Evolutionary conservation across 2,113 vertebrate species (phyloP).

Genomic region (Hoplias malabaricus): DNA sequence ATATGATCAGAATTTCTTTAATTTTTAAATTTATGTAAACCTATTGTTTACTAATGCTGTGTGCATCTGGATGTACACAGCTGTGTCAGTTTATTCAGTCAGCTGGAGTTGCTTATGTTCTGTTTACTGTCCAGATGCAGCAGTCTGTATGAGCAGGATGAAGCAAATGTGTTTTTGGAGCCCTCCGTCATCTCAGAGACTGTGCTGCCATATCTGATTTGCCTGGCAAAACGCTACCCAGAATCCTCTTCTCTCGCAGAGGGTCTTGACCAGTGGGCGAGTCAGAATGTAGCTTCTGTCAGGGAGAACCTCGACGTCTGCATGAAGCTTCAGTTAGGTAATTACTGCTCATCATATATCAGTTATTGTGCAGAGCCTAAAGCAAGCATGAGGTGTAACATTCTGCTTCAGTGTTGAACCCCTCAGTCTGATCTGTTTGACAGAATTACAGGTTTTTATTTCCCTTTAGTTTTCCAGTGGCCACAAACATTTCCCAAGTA

Average conservation of each 20-base stretch:
- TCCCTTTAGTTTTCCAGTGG: too few species aligned
- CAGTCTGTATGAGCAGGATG: slow-evolving; percentile 83
- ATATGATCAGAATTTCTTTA: too few species aligned
- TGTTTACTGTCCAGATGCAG: slow-evolving; percentile 61
- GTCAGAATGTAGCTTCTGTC: slow-evolving; percentile 46
- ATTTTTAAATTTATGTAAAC: neutral
- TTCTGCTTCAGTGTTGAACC: too few species aligned
- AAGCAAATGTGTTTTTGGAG: slow-evolving; percentile 82
- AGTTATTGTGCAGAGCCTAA: neutral
- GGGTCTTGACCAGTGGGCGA: slow-evolving; percentile 69
- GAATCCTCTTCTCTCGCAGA: slow-evolving; percentile 52
- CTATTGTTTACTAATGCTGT: neutral
- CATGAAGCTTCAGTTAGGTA: slow-evolving; percentile 69
- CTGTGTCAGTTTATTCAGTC: neutral
- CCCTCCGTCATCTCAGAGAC: slow-evolving; percentile 70
- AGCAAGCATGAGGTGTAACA: too few species aligned
- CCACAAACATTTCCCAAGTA: too few species aligned
- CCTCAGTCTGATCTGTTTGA: too few species aligned
- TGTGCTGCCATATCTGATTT: slow-evolving; percentile 74
- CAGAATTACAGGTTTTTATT: too few species aligned
- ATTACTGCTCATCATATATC: neutral
- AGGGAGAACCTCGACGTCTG: slow-evolving; percentile 66
- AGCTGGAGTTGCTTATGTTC: neutral
- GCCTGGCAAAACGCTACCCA: slow-evolving; percentile 59
- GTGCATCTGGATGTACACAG: neutral